Evolutionary conservation across 2,888 invertebrate genomes (phyloP), one percentile per base, ranked within the genome.

Genomic region (Tinea semifulvella): DNA sequence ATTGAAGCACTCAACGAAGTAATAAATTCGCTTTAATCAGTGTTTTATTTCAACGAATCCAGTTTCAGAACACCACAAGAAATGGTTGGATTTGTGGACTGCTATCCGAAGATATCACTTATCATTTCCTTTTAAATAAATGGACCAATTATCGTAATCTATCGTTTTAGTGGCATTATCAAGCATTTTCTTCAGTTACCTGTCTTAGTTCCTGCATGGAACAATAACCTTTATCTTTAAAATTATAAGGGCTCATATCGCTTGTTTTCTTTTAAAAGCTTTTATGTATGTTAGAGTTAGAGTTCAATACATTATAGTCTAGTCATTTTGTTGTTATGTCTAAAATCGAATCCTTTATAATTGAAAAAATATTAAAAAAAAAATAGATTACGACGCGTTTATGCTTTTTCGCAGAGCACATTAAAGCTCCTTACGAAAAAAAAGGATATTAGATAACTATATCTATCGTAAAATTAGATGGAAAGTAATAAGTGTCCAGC

Each of bases 251-350:
- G 20, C 22, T 22, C 3, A 36, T 16, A 17, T 36, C 8, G 5
- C 7, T 16, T 36, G 18, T 36, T 36, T 10, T 16, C 6, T n/a
- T 8, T 36, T 17, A 17, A 7, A 18, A 36, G 36, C n/a, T 18
- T 16, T 18, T 70, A 65, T 13, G 64, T 67, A 69, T 64, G 57
- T 59, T 52, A n/a, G n/a, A n/a, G n/a, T n/a, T 61, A 58, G 62
- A 62, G 58, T 60, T 57, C 52, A 61, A 59, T 58, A 63, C 65
- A 58, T 66, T 72, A 73, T 73, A n/a, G n/a, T n/a, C 71, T 61
- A 58, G n/a, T n/a, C n/a, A n/a, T n/a, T n/a, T n/a, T n/a, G n/a
- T n/a, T n/a, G n/a, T n/a, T n/a, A n/a, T 35, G 35, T 8, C 35
- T 35, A 35, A 6, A 35, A 11, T 35, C 20, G 25, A 25, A 42